phyloP scores from a whole-genome alignment of 2,888 invertebrate genomes.

The Amphipoea oculea region DNA sequence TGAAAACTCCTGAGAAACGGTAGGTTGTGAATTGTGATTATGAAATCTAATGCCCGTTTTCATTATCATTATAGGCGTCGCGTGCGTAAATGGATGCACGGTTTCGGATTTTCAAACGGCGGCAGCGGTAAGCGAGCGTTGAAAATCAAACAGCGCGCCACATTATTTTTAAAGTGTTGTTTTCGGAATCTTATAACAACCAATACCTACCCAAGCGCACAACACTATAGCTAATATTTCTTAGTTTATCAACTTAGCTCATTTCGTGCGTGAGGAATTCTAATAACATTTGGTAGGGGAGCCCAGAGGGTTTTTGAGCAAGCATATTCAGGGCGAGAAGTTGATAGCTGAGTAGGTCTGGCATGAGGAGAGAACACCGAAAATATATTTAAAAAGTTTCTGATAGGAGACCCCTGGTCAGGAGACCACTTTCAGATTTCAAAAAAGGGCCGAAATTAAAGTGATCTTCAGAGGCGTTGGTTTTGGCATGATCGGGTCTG shows the following conservation, averaged over 20 bases:
- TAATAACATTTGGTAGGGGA: too few species aligned
- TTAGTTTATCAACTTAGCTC: background rate
- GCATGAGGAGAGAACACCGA: too few species aligned
- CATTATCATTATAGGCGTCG: background rate
- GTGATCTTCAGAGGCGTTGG: too few species aligned
- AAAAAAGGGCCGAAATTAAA: too few species aligned
- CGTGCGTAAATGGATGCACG: background rate
- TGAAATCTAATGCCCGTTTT: background rate
- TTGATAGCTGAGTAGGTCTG: too few species aligned
- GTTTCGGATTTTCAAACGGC: background rate
- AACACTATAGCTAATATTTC: background rate
- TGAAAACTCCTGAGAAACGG: slow-evolving; percentile 84
- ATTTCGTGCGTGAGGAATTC: too few species aligned
- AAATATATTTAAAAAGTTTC: too few species aligned
- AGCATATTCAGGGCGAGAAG: too few species aligned
- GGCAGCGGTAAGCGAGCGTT: background rate
- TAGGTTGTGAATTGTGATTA: slow-evolving; percentile 51
- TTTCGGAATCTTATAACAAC: background rate
- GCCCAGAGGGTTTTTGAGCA: too few species aligned
- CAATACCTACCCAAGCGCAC: background rate
- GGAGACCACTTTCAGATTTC: too few species aligned
- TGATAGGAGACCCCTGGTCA: too few species aligned
- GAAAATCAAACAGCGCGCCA: background rate
- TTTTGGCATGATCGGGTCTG: too few species aligned
- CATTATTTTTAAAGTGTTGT: background rate